phyloP scores from a whole-genome alignment of 2,113 vertebrate species.

The Anseranas semipalmata region DNA sequence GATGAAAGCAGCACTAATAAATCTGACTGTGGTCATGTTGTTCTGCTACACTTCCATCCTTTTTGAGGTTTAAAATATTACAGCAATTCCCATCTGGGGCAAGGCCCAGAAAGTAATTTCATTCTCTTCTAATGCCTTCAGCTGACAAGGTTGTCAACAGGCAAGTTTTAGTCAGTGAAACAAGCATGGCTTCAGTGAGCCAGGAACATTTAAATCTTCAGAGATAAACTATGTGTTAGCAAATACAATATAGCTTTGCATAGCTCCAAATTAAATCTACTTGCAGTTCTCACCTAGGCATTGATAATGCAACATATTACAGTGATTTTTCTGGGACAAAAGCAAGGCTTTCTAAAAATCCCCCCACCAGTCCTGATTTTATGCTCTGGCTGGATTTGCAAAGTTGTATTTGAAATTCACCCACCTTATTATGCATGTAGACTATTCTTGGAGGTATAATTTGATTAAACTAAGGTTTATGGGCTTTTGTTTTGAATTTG shows the following conservation, averaged over 20 bases:
- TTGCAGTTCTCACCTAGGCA: background rate
- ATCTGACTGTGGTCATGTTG: background rate
- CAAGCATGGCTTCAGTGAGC: background rate
- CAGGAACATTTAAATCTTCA: background rate
- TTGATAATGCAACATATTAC: background rate
- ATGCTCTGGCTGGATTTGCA: background rate
- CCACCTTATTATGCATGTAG: background rate
- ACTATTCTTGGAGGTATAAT: background rate
- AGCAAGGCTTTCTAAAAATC: background rate
- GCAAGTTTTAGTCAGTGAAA: background rate
- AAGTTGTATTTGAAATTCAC: background rate
- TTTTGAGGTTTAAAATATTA: constrained; percentile 18
- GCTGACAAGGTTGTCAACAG: background rate
- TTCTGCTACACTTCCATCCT: background rate
- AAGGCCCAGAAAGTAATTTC: constrained; percentile 18
- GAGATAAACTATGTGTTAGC: background rate
- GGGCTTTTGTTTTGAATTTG: background rate
- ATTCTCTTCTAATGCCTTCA: background rate
- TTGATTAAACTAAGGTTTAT: background rate
- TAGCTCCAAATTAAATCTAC: background rate
- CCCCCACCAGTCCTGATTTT: background rate
- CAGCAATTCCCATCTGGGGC: constrained; percentile 34
- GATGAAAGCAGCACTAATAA: constrained; percentile 44
- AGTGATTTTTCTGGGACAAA: background rate
- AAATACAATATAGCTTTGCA: background rate